Evolutionary conservation across 2,888 invertebrate species (phyloP).

Genomic region (Galerucella pusilla): DNA sequence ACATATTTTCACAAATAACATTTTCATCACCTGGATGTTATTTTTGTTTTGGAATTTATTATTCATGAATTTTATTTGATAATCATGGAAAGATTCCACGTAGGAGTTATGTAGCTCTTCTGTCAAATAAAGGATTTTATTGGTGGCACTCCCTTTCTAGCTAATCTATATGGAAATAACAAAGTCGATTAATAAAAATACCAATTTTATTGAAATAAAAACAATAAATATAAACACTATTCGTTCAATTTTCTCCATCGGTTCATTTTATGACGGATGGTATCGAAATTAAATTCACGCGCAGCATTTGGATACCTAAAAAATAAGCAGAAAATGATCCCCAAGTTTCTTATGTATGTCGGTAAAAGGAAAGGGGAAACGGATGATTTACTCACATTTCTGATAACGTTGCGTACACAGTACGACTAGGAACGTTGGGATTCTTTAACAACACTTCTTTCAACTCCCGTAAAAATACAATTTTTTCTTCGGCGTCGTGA

Average conservation of each 20-base stretch:
- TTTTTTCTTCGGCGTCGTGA: conserved; percentile 62
- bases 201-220: background rate
- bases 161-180: background rate
- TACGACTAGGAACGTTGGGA: conserved; percentile 53
- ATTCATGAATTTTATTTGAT: too few relatives aligned
- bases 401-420: conserved; percentile 58
- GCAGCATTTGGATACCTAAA: conserved; percentile 62
- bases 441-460: conserved; percentile 59
- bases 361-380: conserved; percentile 1
- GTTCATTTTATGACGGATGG: conserved; percentile 59
- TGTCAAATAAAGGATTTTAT: background rate
- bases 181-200: background rate
- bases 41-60: too few relatives aligned
- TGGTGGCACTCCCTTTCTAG: background rate
- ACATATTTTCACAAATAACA: too few relatives aligned
- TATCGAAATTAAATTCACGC: conserved; percentile 58
- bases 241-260: conserved; percentile 54
- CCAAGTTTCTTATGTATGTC: background rate
- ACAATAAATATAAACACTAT: background rate
- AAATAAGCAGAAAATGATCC: conserved; percentile 21
- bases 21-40: too few relatives aligned
- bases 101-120: too few relatives aligned
- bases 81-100: too few relatives aligned
- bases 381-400: conserved; percentile 55
- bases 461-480: conserved; percentile 60